Evolutionary conservation across 2,113 vertebrate species (phyloP).

Genomic region (Oreochromis spilurus): DNA sequence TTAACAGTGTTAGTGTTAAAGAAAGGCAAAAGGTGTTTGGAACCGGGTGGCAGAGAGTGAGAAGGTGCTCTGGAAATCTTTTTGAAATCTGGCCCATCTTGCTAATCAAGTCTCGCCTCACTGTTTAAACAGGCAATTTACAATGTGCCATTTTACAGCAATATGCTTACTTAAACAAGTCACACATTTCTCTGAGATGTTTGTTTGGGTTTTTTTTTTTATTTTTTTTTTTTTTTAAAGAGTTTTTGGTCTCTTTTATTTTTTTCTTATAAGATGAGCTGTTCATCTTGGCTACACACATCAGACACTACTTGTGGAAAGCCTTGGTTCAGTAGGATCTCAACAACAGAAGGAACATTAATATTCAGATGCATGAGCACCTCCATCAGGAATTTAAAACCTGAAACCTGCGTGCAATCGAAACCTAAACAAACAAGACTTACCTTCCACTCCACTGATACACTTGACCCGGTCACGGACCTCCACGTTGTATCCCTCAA

Average conservation of each 20-base stretch:
- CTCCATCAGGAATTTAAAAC: not conserved
- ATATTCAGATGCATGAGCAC: not conserved
- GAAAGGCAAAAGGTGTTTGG: not conserved
- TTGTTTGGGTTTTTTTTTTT: fast-evolving
- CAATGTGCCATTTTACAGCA: not conserved
- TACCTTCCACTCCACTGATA: constrained; percentile 96
- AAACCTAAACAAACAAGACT: not conserved
- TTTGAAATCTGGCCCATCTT: not conserved
- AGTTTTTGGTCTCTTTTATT: not conserved
- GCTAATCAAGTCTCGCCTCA: not conserved
- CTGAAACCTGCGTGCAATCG: not conserved
- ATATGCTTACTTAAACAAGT: not conserved
- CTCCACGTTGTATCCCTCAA: constrained; percentile 98
- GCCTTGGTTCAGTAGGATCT: not conserved
- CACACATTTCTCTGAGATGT: not conserved
- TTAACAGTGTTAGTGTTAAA: not conserved
- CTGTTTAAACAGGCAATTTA: not conserved
- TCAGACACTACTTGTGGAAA: not conserved
- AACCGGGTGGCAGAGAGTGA: not conserved
- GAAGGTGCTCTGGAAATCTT: not conserved
- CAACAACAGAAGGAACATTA: not conserved
- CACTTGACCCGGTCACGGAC: constrained; percentile 96
- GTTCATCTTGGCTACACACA: not conserved
- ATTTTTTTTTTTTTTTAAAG: not conserved
- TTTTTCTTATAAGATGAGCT: not conserved